Base-by-base conservation (phyloP, 2,113 vertebrate genomes). In the Festucalex cinctus region DNA sequence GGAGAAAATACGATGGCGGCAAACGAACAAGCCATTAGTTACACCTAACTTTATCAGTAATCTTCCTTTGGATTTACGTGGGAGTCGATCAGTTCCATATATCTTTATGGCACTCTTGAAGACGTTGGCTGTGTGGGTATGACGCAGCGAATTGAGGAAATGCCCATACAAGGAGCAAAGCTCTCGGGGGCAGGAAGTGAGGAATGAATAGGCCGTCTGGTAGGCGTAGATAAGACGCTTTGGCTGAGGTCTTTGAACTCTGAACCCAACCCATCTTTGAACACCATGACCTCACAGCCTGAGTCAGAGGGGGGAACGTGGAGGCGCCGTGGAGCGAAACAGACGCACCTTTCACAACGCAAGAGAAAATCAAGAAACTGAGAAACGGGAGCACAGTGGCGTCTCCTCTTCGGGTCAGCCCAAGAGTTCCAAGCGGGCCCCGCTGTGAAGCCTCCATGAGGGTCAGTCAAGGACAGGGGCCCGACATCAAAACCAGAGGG, bases 391-490 rank as follows among this genome's bases (percentile, higher is more conserved):
- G 61, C 24, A 16, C 54, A 53, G 63, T 57, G 70, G 71, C 65
- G 70, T 75, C 44, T 22, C 77, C 63, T 80, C 78, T 84, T 84
- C 86, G 57, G 57, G 81, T 87, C 84, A 78, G 73, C 76, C 74
- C 5, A 24, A 62, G 70, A 69, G 75, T 68, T 66, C 28, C 51
- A 76, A 70, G 69, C 74, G 37, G 65, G 41, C 54, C 68, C 62
- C 32, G 48, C 59, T 63, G 39, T 1, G 63, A 67, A 65, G 70
- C 68, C 74, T 32, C 64, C 66, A 74, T 65, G 35, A 79, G 79
- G 84, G 86, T 83, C 84, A 88, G 41, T 41, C 78, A 46, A 71
- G 88, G 87, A 90, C 83, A 74, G 74, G 76, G 28, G 74, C 73
- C 37, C 81, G 68, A 69, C 77, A 74, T 70, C 73, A 84, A 84